Evolutionary conservation across 2,888 invertebrate species (phyloP).

Genomic region (Anarsia innoxiella): DNA sequence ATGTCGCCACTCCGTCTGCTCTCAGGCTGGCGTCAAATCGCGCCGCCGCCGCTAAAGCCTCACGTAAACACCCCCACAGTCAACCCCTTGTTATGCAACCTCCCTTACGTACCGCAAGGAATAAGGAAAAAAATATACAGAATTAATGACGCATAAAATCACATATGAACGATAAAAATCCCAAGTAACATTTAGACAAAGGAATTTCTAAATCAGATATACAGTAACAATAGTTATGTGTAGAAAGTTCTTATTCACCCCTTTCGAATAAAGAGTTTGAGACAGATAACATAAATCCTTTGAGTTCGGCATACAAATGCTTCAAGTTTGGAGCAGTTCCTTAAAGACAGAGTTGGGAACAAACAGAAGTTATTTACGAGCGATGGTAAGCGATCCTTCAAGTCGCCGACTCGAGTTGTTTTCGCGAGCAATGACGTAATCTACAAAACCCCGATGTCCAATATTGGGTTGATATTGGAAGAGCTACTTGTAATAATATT

Average conservation of each 20-base stretch:
- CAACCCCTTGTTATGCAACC: not conserved
- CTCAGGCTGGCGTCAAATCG: not conserved
- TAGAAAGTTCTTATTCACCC: too few species aligned
- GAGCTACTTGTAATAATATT: too few species aligned
- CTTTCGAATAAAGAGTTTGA: too few species aligned
- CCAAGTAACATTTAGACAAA: too few species aligned
- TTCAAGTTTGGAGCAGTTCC: constrained; percentile 2
- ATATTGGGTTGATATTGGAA: not conserved
- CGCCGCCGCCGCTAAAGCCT: not conserved
- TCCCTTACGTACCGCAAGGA: too few species aligned
- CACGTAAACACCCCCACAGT: constrained; percentile 3
- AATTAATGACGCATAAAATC: too few species aligned
- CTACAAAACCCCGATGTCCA: not conserved
- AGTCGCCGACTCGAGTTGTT: not conserved
- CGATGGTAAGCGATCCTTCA: constrained; percentile 5
- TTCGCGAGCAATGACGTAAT: constrained; percentile 4
- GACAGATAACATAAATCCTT: constrained; percentile 6
- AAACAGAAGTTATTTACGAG: constrained; percentile 13
- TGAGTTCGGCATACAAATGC: constrained; percentile 5
- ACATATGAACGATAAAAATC: too few species aligned
- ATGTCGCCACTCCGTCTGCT: constrained; percentile 23
- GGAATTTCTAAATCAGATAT: too few species aligned
- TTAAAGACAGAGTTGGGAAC: constrained; percentile 1
- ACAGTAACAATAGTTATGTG: too few species aligned
- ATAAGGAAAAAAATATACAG: too few species aligned